Conservation (phyloP, 1,140 invertebrate species). For the Drosophila tristis region DNA sequence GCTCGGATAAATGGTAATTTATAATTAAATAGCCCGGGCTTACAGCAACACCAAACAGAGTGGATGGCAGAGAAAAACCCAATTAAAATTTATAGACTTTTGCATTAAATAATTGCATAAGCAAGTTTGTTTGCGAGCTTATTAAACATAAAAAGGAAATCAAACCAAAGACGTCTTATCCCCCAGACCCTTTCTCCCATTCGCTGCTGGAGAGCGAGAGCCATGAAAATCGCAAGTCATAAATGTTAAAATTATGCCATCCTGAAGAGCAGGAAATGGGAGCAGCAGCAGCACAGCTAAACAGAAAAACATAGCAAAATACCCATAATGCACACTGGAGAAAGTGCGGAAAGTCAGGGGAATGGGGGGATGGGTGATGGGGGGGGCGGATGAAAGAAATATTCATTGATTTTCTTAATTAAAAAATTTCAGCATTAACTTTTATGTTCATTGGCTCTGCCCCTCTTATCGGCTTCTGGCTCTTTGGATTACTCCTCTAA, state of each 20-base stretch:
- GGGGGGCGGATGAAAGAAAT: constrained; percentile 59
- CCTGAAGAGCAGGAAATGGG: constrained; percentile 18
- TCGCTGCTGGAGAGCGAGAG: constrained; percentile 29
- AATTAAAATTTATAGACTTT: constrained; percentile 76
- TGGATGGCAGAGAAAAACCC: constrained; percentile 46
- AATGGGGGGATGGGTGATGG: too few species aligned
- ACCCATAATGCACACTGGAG: constrained; percentile 33
- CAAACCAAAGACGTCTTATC: constrained; percentile 9
- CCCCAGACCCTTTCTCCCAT: neutral
- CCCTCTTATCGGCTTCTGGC: constrained; percentile 35
- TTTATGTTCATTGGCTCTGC: constrained; percentile 71
- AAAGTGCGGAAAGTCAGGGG: neutral
- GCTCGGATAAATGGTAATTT: constrained; percentile 72
- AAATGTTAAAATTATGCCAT: constrained; percentile 52
- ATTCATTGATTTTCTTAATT: constrained; percentile 82
- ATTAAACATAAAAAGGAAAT: constrained; percentile 44
- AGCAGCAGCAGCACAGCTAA: constrained; percentile 4
- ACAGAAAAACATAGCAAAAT: constrained; percentile 25
- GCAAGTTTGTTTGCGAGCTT: constrained; percentile 54
- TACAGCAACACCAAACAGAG: constrained; percentile 16
- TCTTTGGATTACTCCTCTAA: constrained; percentile 19
- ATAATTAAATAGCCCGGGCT: constrained; percentile 65
- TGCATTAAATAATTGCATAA: constrained; percentile 74
- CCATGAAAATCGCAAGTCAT: constrained; percentile 52
- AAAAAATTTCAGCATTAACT: constrained; percentile 77